A percentile compares a stretch with the other conserved stretches of the same genome.
Evolutionary conservation across 2,888 invertebrate species (phyloP).

Genomic region (Bibio marci): DNA sequence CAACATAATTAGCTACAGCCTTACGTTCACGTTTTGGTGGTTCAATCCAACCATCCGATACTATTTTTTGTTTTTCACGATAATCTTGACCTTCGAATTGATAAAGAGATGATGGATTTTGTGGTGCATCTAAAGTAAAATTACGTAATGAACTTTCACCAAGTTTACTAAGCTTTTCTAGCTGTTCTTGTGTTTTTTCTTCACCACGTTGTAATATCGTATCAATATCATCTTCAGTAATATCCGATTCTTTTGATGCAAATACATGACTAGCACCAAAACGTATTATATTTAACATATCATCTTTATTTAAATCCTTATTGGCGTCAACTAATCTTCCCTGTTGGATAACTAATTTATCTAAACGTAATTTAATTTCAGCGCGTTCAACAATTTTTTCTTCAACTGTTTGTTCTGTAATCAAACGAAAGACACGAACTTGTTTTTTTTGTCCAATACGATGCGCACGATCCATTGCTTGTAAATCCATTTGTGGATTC

Average conservation of each 20-base stretch:
- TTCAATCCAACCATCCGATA: constrained; percentile 84
- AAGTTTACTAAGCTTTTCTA: constrained; percentile 66
- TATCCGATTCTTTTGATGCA: constrained; percentile 80
- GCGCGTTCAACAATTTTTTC: constrained; percentile 91
- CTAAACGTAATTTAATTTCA: constrained; percentile 78
- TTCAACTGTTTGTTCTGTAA: constrained; percentile 91
- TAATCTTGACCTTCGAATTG: constrained; percentile 95
- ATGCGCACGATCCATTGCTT: constrained; percentile 89
- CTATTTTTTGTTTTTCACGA: constrained; percentile 45
- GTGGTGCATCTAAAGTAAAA: constrained; percentile 68
- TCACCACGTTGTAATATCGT: constrained; percentile 74
- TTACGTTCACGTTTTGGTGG: constrained; percentile 92
- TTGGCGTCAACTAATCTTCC: constrained; percentile 62
- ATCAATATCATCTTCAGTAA: constrained; percentile 90
- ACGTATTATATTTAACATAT: constrained; percentile 90
- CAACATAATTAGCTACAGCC: constrained; percentile 81
- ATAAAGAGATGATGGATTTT: constrained; percentile 62
- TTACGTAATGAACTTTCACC: constrained; percentile 76
- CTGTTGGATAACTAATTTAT: constrained; percentile 77
- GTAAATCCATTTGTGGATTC: constrained; percentile 91
- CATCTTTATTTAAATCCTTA: constrained; percentile 79
- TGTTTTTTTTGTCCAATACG: constrained; percentile 89
- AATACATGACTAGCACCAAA: constrained; percentile 93
- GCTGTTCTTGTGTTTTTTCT: constrained; percentile 67
- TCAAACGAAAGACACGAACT: constrained; percentile 74